These are phyloP conservation scores for Ennomos erosarius DNA, from an alignment of 2,888 invertebrate genomes.

Conservation along the genomic window DNA sequence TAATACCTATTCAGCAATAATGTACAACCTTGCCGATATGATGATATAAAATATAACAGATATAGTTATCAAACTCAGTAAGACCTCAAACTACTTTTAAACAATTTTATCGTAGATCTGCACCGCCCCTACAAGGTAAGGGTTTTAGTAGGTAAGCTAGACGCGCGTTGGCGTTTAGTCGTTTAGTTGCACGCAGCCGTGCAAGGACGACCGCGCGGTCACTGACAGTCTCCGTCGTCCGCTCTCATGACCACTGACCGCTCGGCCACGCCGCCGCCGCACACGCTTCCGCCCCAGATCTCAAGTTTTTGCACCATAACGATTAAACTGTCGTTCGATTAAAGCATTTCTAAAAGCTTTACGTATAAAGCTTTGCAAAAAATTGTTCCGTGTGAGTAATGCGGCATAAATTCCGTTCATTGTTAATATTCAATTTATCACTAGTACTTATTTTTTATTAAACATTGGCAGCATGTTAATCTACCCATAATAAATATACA, in stretches of 20 bases:
- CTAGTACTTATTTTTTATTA: slow-evolving; percentile 2
- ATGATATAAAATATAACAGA: slow-evolving; percentile 2
- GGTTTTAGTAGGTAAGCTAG: slow-evolving; percentile 15
- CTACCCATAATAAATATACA: slow-evolving; percentile 14
- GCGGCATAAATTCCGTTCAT: slow-evolving; percentile 14
- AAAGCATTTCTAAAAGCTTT: slow-evolving; percentile 17
- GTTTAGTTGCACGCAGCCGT: slow-evolving; percentile 22
- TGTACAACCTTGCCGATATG: slow-evolving; percentile 13
- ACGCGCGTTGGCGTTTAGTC: slow-evolving; percentile 10
- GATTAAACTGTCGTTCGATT: slow-evolving; percentile 12
- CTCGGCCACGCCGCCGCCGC: slow-evolving; percentile 11
- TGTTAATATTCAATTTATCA: slow-evolving; percentile 16
- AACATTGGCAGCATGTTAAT: neutral
- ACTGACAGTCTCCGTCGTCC: slow-evolving; percentile 56
- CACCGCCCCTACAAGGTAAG: slow-evolving; percentile 29
- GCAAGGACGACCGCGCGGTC: slow-evolving; percentile 65
- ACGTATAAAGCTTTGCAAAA: slow-evolving; percentile 12
- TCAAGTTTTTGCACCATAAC: slow-evolving; percentile 20
- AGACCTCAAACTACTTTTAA: slow-evolving; percentile 23
- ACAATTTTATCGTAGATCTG: slow-evolving; percentile 26
- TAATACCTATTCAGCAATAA: neutral
- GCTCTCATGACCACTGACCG: slow-evolving; percentile 24
- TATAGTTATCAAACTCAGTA: slow-evolving; percentile 1
- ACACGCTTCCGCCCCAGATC: slow-evolving; percentile 23
- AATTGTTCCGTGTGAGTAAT: slow-evolving; percentile 28